phyloP scores from a whole-genome alignment of 2,888 invertebrate species.

The Hydrotaea diabolus region DNA sequence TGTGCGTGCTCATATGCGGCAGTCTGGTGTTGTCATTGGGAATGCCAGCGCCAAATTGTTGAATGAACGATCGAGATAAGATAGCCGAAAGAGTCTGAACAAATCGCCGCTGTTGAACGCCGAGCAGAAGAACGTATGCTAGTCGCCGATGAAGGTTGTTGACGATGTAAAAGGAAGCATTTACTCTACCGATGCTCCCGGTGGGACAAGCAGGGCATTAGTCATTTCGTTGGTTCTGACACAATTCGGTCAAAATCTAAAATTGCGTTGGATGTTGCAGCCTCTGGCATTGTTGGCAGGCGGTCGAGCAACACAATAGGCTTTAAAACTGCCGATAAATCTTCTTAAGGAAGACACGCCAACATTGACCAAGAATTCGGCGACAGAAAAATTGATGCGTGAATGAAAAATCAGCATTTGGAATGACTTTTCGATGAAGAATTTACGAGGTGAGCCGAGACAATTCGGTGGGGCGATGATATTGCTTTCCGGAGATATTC shows the following conservation, averaged over 20 bases:
- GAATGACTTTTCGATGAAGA: too few species aligned
- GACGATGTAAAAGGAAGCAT: conserved; percentile 40
- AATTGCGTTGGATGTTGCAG: conserved; percentile 65
- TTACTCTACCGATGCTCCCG: conserved; percentile 45
- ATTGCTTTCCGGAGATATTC: too few species aligned
- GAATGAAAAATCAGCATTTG: too few species aligned
- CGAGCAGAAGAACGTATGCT: not conserved
- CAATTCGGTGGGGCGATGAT: too few species aligned
- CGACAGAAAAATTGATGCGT: too few species aligned
- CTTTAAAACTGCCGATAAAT: conserved; percentile 47
- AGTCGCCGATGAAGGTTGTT: conserved; percentile 19
- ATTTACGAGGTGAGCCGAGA: too few species aligned
- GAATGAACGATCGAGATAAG: not conserved
- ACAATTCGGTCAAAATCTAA: not conserved
- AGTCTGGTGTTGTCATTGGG: not conserved
- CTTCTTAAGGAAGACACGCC: conserved; percentile 45
- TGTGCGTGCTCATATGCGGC: too few species aligned
- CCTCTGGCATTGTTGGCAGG: conserved; percentile 68
- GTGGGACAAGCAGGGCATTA: conserved; percentile 44
- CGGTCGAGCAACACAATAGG: conserved; percentile 65
- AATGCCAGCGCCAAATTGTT: too few species aligned
- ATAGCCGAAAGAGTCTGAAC: not conserved
- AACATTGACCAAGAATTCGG: too few species aligned
- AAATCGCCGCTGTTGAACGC: not conserved
- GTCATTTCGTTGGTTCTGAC: conserved; percentile 24